A percentile compares a stretch with the other conserved stretches of the same genome.
These are phyloP conservation scores for Drosophila birchii DNA, from an alignment of 2,888 invertebrate species.

Conservation along the genomic window DNA sequence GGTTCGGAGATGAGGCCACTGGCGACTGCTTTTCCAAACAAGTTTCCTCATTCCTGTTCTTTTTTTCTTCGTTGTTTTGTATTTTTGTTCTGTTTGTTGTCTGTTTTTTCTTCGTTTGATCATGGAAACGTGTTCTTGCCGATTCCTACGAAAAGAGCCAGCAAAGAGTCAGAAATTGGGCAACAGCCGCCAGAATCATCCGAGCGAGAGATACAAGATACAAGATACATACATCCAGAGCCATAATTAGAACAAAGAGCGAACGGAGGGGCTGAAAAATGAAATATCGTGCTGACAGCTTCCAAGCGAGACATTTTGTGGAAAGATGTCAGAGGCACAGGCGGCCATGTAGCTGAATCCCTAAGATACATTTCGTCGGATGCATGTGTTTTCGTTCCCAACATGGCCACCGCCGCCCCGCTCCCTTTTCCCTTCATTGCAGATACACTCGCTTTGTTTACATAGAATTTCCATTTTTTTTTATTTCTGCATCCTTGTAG, in stretches of 20 bases:
- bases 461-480: conserved; percentile 23
- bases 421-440: not conserved
- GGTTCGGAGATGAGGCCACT: conserved; percentile 12
- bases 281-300: conserved; percentile 56
- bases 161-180: conserved; percentile 42
- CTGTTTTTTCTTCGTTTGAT: conserved; percentile 24
- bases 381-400: conserved; percentile 34
- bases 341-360: conserved; percentile 25
- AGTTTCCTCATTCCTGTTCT: conserved; percentile 63
- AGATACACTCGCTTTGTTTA: conserved; percentile 18
- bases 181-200: conserved; percentile 44
- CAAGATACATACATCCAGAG: conserved; percentile 40
- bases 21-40: conserved; percentile 52
- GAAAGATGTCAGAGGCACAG: conserved; percentile 51
- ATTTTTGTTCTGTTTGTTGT: conserved; percentile 9
- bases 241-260: conserved; percentile 68
- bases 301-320: conserved; percentile 69
- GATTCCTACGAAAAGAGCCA: conserved; percentile 52
- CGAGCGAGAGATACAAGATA: conserved; percentile 37
- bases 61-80: conserved; percentile 9
- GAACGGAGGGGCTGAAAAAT: conserved; percentile 35
- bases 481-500: conserved; percentile 32
- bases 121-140: conserved; percentile 65
- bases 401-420: conserved; percentile 60
- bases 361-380: conserved; percentile 25